Evolutionary conservation across 2,797 vertebrate genomes (phyloP).

Genomic region (Gymnoscopelus braueri): DNA sequence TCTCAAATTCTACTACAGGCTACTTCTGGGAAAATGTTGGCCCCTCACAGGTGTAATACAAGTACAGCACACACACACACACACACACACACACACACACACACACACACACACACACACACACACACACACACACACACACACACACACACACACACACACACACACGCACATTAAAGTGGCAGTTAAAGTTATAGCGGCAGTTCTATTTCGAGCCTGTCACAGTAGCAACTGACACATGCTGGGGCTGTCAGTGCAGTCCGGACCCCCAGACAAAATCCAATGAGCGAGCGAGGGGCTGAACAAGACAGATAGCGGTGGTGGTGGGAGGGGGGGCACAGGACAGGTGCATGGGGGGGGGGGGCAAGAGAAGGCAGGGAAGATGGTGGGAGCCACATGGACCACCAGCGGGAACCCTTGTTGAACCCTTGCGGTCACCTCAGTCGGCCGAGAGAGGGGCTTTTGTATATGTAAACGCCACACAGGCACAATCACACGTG

Average conservation of each 20-base stretch:
- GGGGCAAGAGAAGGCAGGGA: slow-evolving; percentile 44
- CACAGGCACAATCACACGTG: slow-evolving; percentile 27
- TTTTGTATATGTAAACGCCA: slow-evolving; percentile 36
- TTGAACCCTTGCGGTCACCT: slow-evolving; percentile 36
- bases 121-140: slow-evolving; percentile 13
- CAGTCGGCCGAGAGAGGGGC: slow-evolving; percentile 22
- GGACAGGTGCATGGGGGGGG: slow-evolving; percentile 48
- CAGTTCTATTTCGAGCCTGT: slow-evolving; percentile 68
- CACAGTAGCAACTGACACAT: slow-evolving; percentile 60
- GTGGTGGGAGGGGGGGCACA: slow-evolving; percentile 12
- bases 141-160: slow-evolving; percentile 9
- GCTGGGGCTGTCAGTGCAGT: slow-evolving; percentile 49
- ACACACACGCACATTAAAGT: slow-evolving; percentile 22
- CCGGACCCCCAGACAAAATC: slow-evolving; percentile 20
- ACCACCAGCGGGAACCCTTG: slow-evolving; percentile 31
- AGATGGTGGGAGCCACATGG: slow-evolving; percentile 45
- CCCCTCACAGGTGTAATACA: not conserved
- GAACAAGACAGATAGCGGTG: slow-evolving; percentile 12
- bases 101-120: not conserved
- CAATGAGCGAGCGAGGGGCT: slow-evolving; percentile 51
- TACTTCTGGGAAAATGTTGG: no score
- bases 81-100: not conserved
- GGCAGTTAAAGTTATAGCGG: slow-evolving; percentile 35
- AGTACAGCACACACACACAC: not conserved
- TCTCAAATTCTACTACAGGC: no score